Evolutionary conservation across 2,888 invertebrate species (phyloP), one percentile per base, ranked within the genome.

Genomic region (Eupsilia transversa): DNA sequence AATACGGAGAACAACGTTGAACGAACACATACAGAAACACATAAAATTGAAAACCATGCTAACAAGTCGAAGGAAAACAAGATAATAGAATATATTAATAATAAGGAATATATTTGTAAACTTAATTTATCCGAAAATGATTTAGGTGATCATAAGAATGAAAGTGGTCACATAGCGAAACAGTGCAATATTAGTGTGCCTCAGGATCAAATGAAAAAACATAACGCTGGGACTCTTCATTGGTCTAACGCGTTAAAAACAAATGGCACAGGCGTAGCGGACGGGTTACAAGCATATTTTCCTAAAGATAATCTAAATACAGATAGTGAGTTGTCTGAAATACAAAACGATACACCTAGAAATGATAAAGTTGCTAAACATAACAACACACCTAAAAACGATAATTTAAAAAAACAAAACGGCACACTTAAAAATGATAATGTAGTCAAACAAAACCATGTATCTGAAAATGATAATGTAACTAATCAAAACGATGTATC

Each of bases 201-300:
- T 17, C 49, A 65, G 20, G 33, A 49, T 49, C 65, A 65, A 65
- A 33, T 65, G 5, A 33, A 49, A 49, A 33, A 65, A 17, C 65
- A 65, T 65, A 65, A 49, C 33, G 65, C 65, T 30, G 43, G 30
- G 7, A 43, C 43, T 30, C 27, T 12, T 20, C 63, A 63, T 20
- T 43, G 27, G 63, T 30, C 30, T 27, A 63, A 63, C 20, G 63
- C 30, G 23, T 20, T 63, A 12, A 63, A 46, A 30, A 63, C 23
- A 4, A 64, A 46, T 33, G 33, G 14, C 3, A 33, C 30, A 23
- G 14, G 3, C n/a, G 33, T 65, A 14, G 3, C 17, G 10, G 30
- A 17, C 2, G 64, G 64, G 2, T 33, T 65, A 33, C 23, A 65
- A 49, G 10, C n/a, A 49, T 33, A 33, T 46, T 46, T 64, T 9